Base-by-base conservation (phyloP, 2,113 vertebrate species). In the Megalops atlanticus region DNA sequence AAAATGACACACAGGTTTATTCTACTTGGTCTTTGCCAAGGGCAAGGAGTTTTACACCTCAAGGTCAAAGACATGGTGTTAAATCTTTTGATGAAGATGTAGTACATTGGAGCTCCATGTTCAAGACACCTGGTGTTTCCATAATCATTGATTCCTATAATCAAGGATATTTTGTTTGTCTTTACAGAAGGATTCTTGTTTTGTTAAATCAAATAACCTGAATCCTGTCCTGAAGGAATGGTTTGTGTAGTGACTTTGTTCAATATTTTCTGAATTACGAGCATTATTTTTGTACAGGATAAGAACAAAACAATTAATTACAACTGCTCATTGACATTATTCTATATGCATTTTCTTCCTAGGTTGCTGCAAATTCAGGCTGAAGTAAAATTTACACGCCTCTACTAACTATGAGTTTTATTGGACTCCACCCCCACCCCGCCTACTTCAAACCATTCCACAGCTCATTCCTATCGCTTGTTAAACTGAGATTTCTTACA, bases 401-500 rank as follows among this genome's bases (percentile, higher is more conserved):
- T 82, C 31, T 68, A 3, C 40, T 47, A 5, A n/a, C 58, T 8
- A 24, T 64, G 58, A n/a, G 24, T 2, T 8, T 31, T 43, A 5
- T 71, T 31, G 24, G 16, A 47, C 74, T 52, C 14, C 77, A 70
- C 18, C 21, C 68, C 74, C 70, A 21, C 49, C 70, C 54, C 21
- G 10, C 47, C 45, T 68, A 58, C 78, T 64, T 70, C 80, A 77
- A 41, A 40, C 73, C 80, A 41, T 76, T 41, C 38, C 12, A 87
- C 89, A 85, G 88, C 90, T 91, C 89, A 86, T 92, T 89, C 88
- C 83, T 88, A 91, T 90, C 90, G 91, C 92, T 92, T 92, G 92
- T 93, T 93, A 94, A 93, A 92, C 81, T 87, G 87, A 91, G 90
- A 90, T 89, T 85, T 90, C 91, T 89, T 90, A 90, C 89, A 89